These are phyloP conservation scores for Threskiornis aethiopicus DNA, from an alignment of 2,797 vertebrate species.

Conservation along the genomic window DNA sequence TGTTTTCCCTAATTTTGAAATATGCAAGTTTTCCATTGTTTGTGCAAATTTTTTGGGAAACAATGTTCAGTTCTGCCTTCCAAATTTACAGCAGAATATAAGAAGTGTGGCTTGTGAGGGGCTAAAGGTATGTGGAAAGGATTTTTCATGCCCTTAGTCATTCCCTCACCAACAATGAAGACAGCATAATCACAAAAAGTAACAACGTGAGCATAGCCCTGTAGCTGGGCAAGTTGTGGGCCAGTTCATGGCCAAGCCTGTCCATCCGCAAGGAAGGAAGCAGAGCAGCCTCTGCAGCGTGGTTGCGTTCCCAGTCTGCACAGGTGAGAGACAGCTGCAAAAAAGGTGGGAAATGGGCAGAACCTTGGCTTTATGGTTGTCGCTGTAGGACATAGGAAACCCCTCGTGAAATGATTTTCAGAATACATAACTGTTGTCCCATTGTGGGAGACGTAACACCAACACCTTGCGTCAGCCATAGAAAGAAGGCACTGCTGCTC, in stretches of 20 bases:
- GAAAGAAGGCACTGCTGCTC: background rate
- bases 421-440: background rate
- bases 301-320: rapidly evolving
- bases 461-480: background rate
- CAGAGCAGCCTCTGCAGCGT: background rate
- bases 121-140: background rate
- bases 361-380: background rate
- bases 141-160: background rate
- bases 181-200: background rate
- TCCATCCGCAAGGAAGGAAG: background rate
- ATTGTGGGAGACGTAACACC: rapidly evolving
- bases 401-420: background rate
- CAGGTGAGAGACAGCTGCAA: background rate
- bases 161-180: background rate
- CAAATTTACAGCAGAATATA: background rate
- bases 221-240: background rate
- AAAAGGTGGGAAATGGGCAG: background rate
- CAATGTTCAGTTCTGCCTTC: background rate
- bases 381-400: background rate
- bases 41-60: background rate
- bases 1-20: background rate
- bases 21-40: background rate
- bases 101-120: background rate
- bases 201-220: background rate
- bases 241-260: background rate